A percentile compares a stretch with the other conserved stretches of the same genome.
Conservation (phyloP, 2,797 vertebrate species). For the Sternotherus odoratus region DNA sequence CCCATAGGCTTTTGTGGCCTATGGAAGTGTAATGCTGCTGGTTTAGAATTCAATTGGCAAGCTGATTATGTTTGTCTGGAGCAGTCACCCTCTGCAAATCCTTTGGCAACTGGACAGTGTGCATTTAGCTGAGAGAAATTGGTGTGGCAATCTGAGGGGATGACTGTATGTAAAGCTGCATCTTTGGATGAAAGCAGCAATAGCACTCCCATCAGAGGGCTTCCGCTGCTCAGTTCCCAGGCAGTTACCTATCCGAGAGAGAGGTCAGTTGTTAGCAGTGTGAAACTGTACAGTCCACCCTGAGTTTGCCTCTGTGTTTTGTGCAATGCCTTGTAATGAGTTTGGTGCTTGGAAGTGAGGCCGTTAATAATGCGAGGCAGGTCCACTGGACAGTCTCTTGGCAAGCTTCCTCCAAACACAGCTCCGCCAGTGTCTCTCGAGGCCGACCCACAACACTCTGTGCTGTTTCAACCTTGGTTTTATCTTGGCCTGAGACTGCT, state of each 20-base stretch:
- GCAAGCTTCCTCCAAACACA: background rate
- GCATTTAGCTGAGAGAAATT: background rate
- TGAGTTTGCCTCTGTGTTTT: background rate
- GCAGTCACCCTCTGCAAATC: background rate
- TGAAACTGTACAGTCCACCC: background rate
- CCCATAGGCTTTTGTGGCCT: background rate
- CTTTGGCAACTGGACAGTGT: accelerated
- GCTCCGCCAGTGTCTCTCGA: background rate
- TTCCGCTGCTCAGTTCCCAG: background rate
- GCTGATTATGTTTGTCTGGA: background rate
- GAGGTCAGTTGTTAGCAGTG: accelerated
- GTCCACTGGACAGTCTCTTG: background rate
- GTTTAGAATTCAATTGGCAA: background rate
- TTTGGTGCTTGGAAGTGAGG: background rate
- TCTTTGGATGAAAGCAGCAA: accelerated
- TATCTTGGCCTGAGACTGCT: accelerated
- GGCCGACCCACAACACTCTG: background rate
- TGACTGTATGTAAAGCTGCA: accelerated
- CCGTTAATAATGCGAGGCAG: background rate
- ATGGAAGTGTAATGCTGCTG: background rate
- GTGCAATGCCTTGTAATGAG: background rate
- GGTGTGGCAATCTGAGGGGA: background rate
- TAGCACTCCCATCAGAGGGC: accelerated
- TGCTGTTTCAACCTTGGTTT: background rate
- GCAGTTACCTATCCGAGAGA: accelerated